Conservation (phyloP, 2,113 vertebrate species). For the Siniperca knerii region DNA sequence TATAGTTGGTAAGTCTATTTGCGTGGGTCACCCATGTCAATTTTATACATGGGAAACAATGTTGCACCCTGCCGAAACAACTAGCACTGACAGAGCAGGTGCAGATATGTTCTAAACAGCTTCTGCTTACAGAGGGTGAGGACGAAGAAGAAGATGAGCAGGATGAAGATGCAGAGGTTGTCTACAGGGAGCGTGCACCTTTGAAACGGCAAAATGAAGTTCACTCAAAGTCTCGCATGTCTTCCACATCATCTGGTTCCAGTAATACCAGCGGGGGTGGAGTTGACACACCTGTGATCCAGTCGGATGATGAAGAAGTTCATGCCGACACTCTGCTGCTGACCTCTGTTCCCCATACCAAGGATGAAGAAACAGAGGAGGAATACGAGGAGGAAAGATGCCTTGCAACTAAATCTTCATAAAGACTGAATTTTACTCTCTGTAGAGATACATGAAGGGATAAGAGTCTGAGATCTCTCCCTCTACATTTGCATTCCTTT, state of each 20-base stretch:
- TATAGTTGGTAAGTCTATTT: neutral
- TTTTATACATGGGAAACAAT: neutral
- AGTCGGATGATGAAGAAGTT: constrained; percentile 91
- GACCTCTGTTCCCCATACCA: constrained; percentile 69
- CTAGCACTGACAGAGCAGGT: neutral
- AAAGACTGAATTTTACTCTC: constrained; percentile 41
- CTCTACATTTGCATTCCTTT: constrained; percentile 9
- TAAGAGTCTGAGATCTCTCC: neutral
- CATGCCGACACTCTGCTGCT: constrained; percentile 84
- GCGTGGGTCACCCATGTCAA: neutral
- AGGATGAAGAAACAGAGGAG: constrained; percentile 79
- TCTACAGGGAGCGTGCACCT: constrained; percentile 81
- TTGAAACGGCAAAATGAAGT: constrained; percentile 71
- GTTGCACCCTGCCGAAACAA: neutral
- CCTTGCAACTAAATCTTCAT: constrained; percentile 38
- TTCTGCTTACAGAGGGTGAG: constrained; percentile 56
- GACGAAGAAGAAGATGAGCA: constrained; percentile 72
- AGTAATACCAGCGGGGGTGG: constrained; percentile 87
- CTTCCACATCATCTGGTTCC: constrained; percentile 89
- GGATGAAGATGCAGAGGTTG: constrained; percentile 73
- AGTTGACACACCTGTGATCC: constrained; percentile 89
- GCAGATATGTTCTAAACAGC: neutral
- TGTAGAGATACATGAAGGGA: neutral
- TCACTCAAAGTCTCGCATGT: constrained; percentile 85
- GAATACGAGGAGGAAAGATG: constrained; percentile 73